Conservation (phyloP, 2,113 vertebrate species). For the Hemibagrus wyckioides region DNA sequence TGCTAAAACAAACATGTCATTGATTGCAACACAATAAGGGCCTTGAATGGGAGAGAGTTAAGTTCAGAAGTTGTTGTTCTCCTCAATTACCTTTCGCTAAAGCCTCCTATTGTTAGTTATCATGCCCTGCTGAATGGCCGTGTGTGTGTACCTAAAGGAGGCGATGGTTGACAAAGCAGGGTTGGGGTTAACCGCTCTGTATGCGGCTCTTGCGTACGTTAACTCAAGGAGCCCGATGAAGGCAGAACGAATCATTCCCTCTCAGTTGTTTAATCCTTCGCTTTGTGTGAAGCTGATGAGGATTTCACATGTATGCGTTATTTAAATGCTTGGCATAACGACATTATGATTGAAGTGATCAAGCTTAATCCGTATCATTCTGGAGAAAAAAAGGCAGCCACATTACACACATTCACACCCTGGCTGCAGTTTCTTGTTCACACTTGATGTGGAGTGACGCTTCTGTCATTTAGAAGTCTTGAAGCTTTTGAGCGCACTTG, state of each 20-base stretch:
- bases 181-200: slow-evolving; percentile 32
- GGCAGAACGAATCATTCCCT: not conserved
- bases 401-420: slow-evolving; percentile 16
- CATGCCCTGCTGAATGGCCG: slow-evolving; percentile 56
- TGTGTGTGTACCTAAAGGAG: slow-evolving; percentile 53
- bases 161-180: slow-evolving; percentile 33
- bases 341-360: slow-evolving; percentile 9
- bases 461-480: slow-evolving; percentile 21
- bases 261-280: slow-evolving; percentile 35
- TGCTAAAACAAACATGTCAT: slow-evolving; percentile 58
- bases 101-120: slow-evolving; percentile 53
- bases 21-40: slow-evolving; percentile 55
- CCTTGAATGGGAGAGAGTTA: slow-evolving; percentile 38
- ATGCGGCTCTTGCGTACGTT: slow-evolving; percentile 19
- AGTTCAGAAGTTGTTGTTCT: slow-evolving; percentile 51
- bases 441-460: slow-evolving; percentile 38
- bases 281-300: slow-evolving; percentile 17
- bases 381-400: not conserved
- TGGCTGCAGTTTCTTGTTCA: slow-evolving; percentile 19
- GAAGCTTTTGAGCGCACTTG: slow-evolving; percentile 16
- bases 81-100: slow-evolving; percentile 62
- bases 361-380: not conserved
- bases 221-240: not conserved
- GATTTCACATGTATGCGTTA: not conserved
- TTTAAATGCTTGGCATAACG: not conserved